Base-by-base conservation (phyloP, 2,888 invertebrate species). In the Microchrysa polita region DNA sequence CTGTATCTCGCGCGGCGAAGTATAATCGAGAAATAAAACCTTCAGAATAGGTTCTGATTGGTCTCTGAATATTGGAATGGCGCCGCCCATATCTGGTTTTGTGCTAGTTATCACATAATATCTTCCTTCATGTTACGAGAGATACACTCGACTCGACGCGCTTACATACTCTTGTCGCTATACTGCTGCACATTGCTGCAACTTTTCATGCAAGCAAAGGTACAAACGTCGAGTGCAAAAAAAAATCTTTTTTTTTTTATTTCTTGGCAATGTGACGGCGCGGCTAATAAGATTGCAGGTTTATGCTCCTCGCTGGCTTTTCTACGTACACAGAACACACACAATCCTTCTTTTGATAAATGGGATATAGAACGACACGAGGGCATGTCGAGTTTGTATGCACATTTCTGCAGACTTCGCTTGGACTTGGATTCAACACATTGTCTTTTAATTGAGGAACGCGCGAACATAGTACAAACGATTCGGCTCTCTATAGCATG, bases 41-140 rank as follows among this genome's bases (percentile, higher is more conserved):
- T 14, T 74, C 63, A 74, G 73, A 74, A 74, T 72, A 74, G 77
- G 77, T 40, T 79, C 81, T 82, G 83, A 83, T 83, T 83, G 83
- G 83, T 80, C 80, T 48, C 80, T 79, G 79, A 77, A 79, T 77
- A 77, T 77, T 79, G 79, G 78, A 79, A 80, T 82, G 81, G 83
- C 83, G 81, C 83, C 83, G 83, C 83, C 83, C 83, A 81, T 83
- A 83, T 83, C 83, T 82, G 82, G 79, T 83, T 82, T 81, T 79
- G 59, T 73, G 74, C 67, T 71, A 72, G 72, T 76, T 74, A 73
- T 74, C 73, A 71, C 73, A 76, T 74, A 74, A 74, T 76, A 74
- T 69, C 74, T 76, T 27, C n/a, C 59, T 59, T 59, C 12, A 59
- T 27, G 14, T 27, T 27, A 18, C 12, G 48, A 48, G 48, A 48